Evolutionary conservation across 1,140 invertebrate species (phyloP).

Genomic region (Meteorus sp.): DNA sequence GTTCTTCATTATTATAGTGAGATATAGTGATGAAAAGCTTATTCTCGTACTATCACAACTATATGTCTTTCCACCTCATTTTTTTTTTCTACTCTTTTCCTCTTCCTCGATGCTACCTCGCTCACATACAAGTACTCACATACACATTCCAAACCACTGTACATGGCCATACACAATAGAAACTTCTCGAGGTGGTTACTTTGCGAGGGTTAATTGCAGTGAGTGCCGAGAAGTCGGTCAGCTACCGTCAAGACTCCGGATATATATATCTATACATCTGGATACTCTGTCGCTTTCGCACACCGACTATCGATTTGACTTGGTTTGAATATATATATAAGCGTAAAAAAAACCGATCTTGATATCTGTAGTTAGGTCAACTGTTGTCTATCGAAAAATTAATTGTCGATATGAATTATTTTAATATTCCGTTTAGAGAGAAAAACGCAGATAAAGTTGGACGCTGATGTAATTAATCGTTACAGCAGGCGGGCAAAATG

Average conservation of each 20-base stretch:
- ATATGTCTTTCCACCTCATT: not conserved
- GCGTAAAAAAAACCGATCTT: not conserved
- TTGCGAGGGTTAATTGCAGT: conserved; percentile 26
- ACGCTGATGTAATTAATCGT: too few species aligned
- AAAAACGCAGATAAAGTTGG: too few species aligned
- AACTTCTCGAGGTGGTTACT: conserved; percentile 24
- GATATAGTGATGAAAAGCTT: too few species aligned
- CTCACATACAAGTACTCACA: too few species aligned
- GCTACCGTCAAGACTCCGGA: conserved; percentile 17
- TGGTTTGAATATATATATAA: not conserved
- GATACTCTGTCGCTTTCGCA: conserved; percentile 1
- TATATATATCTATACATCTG: conserved; percentile 3
- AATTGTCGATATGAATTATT: too few species aligned
- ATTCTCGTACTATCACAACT: too few species aligned
- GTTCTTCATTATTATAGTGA: too few species aligned
- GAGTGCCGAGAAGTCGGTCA: conserved; percentile 27
- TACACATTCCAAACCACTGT: not conserved
- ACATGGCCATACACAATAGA: conserved; percentile 22
- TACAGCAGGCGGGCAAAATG: too few species aligned
- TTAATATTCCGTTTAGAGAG: too few species aligned
- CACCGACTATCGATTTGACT: conserved; percentile 9
- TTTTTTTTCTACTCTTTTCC: not conserved
- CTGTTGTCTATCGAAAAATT: too few species aligned
- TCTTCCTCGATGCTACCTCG: too few species aligned
- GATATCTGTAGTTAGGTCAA: too few species aligned